These are phyloP conservation scores for Tigriopus californicus DNA, from an alignment of 2,888 invertebrate genomes.

Conservation along the genomic window DNA sequence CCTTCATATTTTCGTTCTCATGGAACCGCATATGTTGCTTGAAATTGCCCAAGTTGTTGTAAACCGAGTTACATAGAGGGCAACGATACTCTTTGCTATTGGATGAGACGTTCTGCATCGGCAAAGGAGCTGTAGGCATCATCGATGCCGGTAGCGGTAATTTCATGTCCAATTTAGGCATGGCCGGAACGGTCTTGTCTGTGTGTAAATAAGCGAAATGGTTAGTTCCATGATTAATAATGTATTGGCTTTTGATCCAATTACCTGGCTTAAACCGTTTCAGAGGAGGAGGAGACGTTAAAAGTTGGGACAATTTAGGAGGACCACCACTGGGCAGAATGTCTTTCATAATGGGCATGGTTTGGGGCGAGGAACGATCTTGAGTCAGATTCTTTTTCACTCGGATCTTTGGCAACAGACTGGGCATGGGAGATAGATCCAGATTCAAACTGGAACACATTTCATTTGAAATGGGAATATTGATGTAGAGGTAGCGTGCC, in stretches of 20 bases:
- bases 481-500: slow-evolving; percentile 7
- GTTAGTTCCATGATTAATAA: no score
- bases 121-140: not conserved
- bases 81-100: slow-evolving; percentile 4
- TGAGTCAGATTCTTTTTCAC: no score
- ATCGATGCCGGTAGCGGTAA: not conserved
- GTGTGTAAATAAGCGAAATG: no score
- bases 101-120: not conserved
- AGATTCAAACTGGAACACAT: not conserved
- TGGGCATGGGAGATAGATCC: slow-evolving; percentile 4
- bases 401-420: not conserved
- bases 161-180: not conserved
- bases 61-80: slow-evolving; percentile 7
- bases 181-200: not conserved
- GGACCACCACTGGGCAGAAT: no score
- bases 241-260: no score
- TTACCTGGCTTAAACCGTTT: no score
- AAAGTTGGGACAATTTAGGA: no score
- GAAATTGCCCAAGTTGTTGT: slow-evolving; percentile 12
- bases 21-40: slow-evolving; percentile 8
- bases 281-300: no score
- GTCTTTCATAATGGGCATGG: no score
- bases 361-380: no score
- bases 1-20: not conserved
- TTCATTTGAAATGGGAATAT: slow-evolving; percentile 7